These are phyloP conservation scores for Diachasmimorpha longicaudata DNA, from an alignment of 1,140 invertebrate species.

Conservation along the genomic window DNA sequence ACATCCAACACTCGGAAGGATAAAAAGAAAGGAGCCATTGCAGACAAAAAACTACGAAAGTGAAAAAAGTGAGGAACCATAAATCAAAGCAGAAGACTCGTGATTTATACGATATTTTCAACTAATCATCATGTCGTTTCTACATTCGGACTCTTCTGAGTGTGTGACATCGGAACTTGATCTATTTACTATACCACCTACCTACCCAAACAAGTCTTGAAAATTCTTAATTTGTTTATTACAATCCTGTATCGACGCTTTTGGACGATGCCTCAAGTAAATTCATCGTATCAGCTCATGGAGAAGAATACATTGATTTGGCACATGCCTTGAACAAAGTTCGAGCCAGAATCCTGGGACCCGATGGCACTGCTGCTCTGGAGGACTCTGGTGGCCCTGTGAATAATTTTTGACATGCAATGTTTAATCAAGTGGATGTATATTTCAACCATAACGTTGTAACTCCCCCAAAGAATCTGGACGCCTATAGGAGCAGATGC, in stretches of 20 bases:
- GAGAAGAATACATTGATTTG: conserved; percentile 52
- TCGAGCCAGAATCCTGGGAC: background rate
- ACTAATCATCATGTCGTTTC: too few species aligned
- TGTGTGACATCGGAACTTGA: too few species aligned
- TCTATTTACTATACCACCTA: too few species aligned
- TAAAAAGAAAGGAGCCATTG: background rate
- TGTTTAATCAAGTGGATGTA: conserved; percentile 53
- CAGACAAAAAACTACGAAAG: background rate
- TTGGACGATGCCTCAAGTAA: conserved; percentile 48
- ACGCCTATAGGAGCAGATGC: conserved; percentile 59
- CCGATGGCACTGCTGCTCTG: background rate
- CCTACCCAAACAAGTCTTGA: conserved; percentile 53
- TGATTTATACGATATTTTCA: too few species aligned
- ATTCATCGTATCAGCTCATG: conserved; percentile 49
- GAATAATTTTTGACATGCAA: too few species aligned
- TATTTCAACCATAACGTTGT: conserved; percentile 59
- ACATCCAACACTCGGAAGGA: too few species aligned
- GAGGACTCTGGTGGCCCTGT: too few species aligned
- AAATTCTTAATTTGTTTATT: too few species aligned
- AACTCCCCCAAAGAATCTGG: conserved; percentile 52
- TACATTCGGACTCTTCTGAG: background rate
- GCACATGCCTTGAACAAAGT: conserved; percentile 42
- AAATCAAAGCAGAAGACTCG: too few species aligned
- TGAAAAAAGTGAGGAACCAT: background rate
- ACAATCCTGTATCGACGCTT: too few species aligned